Conservation (phyloP, 1,140 invertebrate species). For the Anoplolepis gracilipes region DNA sequence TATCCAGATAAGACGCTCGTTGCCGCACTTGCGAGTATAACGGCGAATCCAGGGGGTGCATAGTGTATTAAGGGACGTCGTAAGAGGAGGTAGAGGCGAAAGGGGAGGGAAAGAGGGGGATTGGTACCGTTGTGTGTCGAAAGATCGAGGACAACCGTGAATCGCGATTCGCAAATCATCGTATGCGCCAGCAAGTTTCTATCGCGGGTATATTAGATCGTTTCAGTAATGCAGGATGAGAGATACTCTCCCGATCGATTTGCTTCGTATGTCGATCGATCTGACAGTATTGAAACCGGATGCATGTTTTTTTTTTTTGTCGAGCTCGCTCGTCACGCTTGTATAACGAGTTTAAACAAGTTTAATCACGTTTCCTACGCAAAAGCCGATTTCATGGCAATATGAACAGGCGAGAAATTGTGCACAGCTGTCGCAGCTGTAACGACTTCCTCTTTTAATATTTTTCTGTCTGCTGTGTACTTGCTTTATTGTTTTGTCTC, state of each 20-base stretch:
- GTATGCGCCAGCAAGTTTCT: constrained; percentile 34
- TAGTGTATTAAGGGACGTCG: not conserved
- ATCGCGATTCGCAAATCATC: constrained; percentile 62
- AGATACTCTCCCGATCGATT: constrained; percentile 51
- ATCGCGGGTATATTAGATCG: constrained; percentile 61
- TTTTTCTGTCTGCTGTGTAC: not conserved
- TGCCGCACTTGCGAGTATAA: not conserved
- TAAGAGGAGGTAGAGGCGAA: constrained; percentile 15
- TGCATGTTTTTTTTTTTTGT: constrained; percentile 35
- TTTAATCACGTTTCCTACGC: constrained; percentile 56
- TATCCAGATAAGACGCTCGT: constrained; percentile 1
- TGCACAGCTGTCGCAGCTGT: constrained; percentile 45
- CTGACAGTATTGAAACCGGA: constrained; percentile 35
- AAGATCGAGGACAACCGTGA: constrained; percentile 62
- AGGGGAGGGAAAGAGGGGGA: constrained; percentile 13
- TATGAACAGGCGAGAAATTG: constrained; percentile 62
- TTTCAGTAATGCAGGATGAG: constrained; percentile 54
- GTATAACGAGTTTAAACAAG: constrained; percentile 57
- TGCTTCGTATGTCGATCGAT: constrained; percentile 31
- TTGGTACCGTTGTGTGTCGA: constrained; percentile 19
- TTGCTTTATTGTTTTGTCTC: not conserved
- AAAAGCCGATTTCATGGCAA: constrained; percentile 59
- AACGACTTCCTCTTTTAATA: constrained; percentile 36
- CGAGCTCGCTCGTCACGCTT: constrained; percentile 16
- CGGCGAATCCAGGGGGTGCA: constrained; percentile 14